Evolutionary conservation across 1,140 invertebrate species (phyloP).

Genomic region (Drosophila sturtevanti): DNA sequence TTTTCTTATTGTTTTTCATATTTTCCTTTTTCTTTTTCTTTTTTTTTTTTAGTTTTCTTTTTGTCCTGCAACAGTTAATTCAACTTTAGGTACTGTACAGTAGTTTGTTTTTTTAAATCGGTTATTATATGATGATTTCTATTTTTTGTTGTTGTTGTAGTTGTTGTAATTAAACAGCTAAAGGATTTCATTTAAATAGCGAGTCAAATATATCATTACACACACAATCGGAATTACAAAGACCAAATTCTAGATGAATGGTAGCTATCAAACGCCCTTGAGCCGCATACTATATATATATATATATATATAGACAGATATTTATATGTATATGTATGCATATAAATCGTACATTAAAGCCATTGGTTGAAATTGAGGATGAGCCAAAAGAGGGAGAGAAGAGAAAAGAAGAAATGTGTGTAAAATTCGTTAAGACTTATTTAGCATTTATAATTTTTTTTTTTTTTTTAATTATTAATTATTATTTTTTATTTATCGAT

Average conservation of each 20-base stretch:
- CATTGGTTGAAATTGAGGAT: too few relatives aligned
- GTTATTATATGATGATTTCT: conserved; percentile 21
- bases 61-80: conserved; percentile 49
- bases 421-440: conserved; percentile 50
- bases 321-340: neutral
- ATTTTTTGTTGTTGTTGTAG: conserved; percentile 15
- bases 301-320: conserved; percentile 24
- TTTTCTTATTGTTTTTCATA: neutral
- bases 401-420: conserved; percentile 59
- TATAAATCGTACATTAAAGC: too few relatives aligned
- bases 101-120: conserved; percentile 43
- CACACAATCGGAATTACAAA: conserved; percentile 82
- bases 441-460: conserved; percentile 38
- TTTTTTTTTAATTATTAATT: conserved; percentile 30
- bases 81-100: conserved; percentile 67
- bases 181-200: conserved; percentile 77
- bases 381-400: conserved; percentile 58
- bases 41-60: conserved; percentile 53
- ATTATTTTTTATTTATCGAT: neutral
- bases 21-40: conserved; percentile 34
- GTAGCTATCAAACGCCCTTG: conserved; percentile 81
- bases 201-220: conserved; percentile 82
- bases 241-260: conserved; percentile 82
- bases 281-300: conserved; percentile 64
- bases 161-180: conserved; percentile 35